Evolutionary conservation across 2,888 invertebrate species (phyloP).

Genomic region (Metallyticus violacea): DNA sequence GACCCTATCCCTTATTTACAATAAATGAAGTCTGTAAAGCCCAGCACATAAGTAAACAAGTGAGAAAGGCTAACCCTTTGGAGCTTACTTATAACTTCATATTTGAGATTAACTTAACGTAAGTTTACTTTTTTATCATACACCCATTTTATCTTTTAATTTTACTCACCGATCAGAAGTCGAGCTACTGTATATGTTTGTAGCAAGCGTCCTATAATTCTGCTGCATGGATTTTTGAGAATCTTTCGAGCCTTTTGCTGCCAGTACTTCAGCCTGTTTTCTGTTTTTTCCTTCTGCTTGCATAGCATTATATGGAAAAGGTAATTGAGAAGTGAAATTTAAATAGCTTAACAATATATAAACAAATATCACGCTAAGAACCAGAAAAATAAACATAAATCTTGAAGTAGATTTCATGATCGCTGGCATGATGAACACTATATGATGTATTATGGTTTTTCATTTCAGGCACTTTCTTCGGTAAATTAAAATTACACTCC

Average conservation of each 20-base stretch:
- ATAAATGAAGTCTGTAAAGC: too few relatives aligned
- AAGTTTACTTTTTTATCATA: too few relatives aligned
- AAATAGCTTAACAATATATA: constrained; percentile 8
- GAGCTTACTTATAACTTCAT: too few relatives aligned
- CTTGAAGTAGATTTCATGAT: constrained; percentile 11
- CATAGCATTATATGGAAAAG: neutral
- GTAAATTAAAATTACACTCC: neutral
- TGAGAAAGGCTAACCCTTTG: too few relatives aligned
- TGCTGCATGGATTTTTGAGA: neutral
- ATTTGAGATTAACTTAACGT: too few relatives aligned
- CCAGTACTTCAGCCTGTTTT: neutral
- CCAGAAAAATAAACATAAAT: neutral
- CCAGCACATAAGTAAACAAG: too few relatives aligned
- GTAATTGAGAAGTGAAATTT: neutral
- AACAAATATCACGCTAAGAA: constrained; percentile 8
- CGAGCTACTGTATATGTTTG: neutral
- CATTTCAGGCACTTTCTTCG: neutral
- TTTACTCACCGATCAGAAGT: neutral
- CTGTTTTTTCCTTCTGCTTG: neutral
- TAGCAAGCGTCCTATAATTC: neutral
- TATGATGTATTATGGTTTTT: neutral
- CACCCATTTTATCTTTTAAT: too few relatives aligned
- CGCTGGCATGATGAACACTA: neutral
- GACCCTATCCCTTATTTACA: too few relatives aligned
- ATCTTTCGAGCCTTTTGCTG: neutral